Percentiles rank a stretch among this genome's conserved stretches.
phyloP scores from a whole-genome alignment of 1,140 invertebrate genomes.

The Polypedilum pembai region DNA sequence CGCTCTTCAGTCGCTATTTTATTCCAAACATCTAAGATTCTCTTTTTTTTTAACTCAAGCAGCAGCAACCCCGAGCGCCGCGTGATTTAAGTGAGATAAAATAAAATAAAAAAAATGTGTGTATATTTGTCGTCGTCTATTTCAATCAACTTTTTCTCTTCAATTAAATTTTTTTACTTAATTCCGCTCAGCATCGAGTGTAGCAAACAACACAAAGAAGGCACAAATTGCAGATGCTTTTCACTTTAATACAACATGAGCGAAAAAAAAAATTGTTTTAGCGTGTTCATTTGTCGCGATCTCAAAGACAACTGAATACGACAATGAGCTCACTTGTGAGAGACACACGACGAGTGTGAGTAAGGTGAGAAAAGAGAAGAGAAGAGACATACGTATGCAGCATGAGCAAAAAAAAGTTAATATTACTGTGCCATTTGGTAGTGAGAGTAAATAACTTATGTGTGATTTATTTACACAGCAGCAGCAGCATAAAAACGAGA shows the following conservation, averaged over 20 bases:
- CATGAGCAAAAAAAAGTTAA: constrained; percentile 8
- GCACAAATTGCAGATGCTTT: not conserved
- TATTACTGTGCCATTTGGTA: not conserved
- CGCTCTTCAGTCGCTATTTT: constrained; percentile 15
- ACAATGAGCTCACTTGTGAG: not conserved
- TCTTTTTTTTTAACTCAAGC: not conserved
- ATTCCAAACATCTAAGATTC: constrained; percentile 22
- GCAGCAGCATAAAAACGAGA: not conserved
- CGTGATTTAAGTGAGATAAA: constrained; percentile 11
- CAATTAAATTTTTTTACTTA: constrained; percentile 5
- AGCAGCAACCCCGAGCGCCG: not conserved
- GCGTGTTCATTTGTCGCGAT: constrained; percentile 9
- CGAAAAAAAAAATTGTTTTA: not conserved
- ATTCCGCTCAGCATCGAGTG: constrained; percentile 2
- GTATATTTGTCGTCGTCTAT: constrained; percentile 4
- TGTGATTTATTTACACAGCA: not conserved
- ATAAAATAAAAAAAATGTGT: too few species aligned
- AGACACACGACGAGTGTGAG: not conserved
- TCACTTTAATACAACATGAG: not conserved
- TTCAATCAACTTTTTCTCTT: constrained; percentile 12
- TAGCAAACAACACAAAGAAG: constrained; percentile 1
- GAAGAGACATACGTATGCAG: not conserved
- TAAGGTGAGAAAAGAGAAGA: not conserved
- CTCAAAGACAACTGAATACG: constrained; percentile 22
- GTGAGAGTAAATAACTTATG: not conserved